Evolutionary conservation across 2,888 invertebrate genomes (phyloP).

Genomic region (Schizotus pectinicornis): DNA sequence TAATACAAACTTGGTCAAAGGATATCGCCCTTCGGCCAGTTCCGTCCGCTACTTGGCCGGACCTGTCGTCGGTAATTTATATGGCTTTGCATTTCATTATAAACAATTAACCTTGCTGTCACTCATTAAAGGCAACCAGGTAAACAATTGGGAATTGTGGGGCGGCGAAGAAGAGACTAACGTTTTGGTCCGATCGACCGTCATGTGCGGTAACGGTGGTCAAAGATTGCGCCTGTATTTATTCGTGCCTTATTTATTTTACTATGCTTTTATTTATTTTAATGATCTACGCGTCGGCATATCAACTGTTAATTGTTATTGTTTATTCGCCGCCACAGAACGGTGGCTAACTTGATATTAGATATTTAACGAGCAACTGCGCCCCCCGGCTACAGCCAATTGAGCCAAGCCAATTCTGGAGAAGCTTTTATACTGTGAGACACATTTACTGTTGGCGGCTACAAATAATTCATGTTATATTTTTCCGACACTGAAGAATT

Average conservation of each 20-base stretch:
- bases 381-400: conserved; percentile 19
- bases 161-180: background rate
- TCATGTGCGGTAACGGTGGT: conserved; percentile 27
- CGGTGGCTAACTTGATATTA: conserved; percentile 33
- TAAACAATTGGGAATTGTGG: conserved; percentile 22
- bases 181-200: conserved; percentile 20
- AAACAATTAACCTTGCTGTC: conserved; percentile 45
- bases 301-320: conserved; percentile 33
- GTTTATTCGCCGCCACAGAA: conserved; percentile 30
- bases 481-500: too few relatives aligned
- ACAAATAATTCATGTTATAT: too few relatives aligned
- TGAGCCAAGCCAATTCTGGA: conserved; percentile 11
- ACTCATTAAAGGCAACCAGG: conserved; percentile 39
- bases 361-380: conserved; percentile 27
- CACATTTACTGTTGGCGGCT: conserved; percentile 5
- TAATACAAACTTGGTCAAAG: conserved; percentile 40
- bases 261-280: conserved; percentile 25
- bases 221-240: conserved; percentile 22
- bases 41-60: conserved; percentile 49
- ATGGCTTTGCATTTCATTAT: conserved; percentile 48
- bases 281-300: conserved; percentile 11
- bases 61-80: conserved; percentile 44
- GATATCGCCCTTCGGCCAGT: conserved; percentile 40
- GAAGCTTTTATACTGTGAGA: conserved; percentile 17
- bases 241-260: conserved; percentile 27